Conservation (phyloP, 1,140 invertebrate genomes). For the Zaprionus taronus region DNA sequence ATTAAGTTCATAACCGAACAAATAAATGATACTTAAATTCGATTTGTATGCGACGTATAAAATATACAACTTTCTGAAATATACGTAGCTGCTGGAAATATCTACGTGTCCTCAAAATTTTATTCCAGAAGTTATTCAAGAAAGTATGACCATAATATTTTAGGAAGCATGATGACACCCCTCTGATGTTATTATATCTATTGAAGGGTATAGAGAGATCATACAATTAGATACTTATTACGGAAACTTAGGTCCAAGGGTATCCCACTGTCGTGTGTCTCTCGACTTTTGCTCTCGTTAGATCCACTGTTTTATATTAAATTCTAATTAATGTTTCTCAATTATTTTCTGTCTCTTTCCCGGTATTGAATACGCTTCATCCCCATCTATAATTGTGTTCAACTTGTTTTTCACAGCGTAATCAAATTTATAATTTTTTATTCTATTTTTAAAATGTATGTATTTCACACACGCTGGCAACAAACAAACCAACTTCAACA, state of each 20-base stretch:
- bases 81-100: too few relatives aligned
- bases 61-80: too few relatives aligned
- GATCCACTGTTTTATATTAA: background rate
- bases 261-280: too few relatives aligned
- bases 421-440: constrained; percentile 80
- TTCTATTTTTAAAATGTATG: constrained; percentile 82
- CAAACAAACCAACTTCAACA: constrained; percentile 34
- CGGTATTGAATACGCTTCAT: constrained; percentile 44
- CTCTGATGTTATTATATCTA: too few relatives aligned
- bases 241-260: too few relatives aligned
- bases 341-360: constrained; percentile 63
- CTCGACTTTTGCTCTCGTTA: background rate
- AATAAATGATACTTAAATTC: too few relatives aligned
- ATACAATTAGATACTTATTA: too few relatives aligned
- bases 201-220: too few relatives aligned
- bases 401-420: constrained; percentile 68
- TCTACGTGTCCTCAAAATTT: background rate
- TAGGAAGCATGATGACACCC: too few relatives aligned
- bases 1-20: too few relatives aligned
- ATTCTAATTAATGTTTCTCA: constrained; percentile 50
- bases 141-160: too few relatives aligned
- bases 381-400: constrained; percentile 37
- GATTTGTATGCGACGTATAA: too few relatives aligned
- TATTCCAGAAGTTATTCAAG: background rate
- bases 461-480: constrained; percentile 74